Conservation (phyloP, 2,797 vertebrate species). For the Avahi laniger region DNA sequence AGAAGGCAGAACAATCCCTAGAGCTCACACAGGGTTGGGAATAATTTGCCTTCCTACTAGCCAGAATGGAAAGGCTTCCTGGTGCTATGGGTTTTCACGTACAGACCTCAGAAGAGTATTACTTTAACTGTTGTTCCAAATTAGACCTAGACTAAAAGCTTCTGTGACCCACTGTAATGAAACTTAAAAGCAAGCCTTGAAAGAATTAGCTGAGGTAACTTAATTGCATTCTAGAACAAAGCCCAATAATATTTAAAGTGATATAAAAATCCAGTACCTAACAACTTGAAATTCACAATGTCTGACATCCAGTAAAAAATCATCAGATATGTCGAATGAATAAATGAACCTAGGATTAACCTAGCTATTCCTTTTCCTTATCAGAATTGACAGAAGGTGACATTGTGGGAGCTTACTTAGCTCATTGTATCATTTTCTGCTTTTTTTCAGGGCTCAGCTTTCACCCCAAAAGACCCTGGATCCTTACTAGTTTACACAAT, state of each 20-base stretch:
- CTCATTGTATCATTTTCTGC: not conserved
- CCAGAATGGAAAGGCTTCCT: not conserved
- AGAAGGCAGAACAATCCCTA: not conserved
- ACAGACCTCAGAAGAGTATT: not conserved
- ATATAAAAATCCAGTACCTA: not conserved
- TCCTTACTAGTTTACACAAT: conserved; percentile 97
- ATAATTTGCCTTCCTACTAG: not conserved
- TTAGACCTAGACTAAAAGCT: not conserved
- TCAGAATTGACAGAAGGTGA: not conserved
- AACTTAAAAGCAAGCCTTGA: not conserved
- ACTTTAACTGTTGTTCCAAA: not conserved
- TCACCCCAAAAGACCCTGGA: conserved; percentile 97
- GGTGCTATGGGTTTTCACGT: not conserved
- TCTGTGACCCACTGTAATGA: not conserved
- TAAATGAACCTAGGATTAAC: not conserved
- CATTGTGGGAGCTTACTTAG: not conserved
- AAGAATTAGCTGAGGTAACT: not conserved
- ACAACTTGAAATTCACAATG: not conserved
- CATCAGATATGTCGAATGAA: not conserved
- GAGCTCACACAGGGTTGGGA: not conserved
- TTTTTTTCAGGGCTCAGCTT: conserved; percentile 92
- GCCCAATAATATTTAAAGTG: conserved; percentile 24
- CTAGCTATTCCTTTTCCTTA: not conserved
- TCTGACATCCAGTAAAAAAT: not conserved
- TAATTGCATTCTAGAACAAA: conserved; percentile 15